These are phyloP conservation scores for Turdus rufiventris DNA, from an alignment of 2,113 vertebrate species.

Conservation along the genomic window DNA sequence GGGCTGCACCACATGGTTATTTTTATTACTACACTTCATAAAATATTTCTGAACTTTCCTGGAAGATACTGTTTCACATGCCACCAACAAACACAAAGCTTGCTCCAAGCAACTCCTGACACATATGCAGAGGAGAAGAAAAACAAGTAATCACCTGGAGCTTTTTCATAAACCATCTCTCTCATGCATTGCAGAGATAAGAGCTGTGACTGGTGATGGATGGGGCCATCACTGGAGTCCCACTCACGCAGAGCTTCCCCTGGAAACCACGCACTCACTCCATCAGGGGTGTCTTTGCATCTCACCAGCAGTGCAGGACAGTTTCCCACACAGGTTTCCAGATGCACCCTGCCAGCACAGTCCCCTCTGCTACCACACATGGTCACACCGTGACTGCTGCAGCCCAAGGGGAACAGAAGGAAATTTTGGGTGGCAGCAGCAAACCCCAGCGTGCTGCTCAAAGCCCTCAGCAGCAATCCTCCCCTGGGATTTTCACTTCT, in stretches of 20 bases:
- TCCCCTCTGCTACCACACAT: not conserved
- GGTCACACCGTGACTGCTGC: not conserved
- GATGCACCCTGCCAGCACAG: not conserved
- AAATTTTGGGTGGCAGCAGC: not conserved
- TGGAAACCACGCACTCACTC: not conserved
- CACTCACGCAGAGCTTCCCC: not conserved
- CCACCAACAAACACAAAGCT: constrained; percentile 30
- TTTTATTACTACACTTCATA: constrained; percentile 56
- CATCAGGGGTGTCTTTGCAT: not conserved
- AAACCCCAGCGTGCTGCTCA: not conserved
- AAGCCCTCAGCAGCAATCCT: not conserved
- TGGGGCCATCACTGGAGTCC: not conserved
- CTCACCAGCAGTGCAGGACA: not conserved
- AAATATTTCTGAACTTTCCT: constrained; percentile 47
- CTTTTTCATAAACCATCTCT: not conserved
- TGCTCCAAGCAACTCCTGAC: not conserved
- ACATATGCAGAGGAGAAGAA: not conserved
- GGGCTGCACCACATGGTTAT: constrained; percentile 11
- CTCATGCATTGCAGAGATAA: not conserved
- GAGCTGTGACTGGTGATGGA: not conserved
- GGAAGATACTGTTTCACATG: constrained; percentile 35
- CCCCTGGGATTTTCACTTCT: not conserved
- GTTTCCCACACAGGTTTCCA: not conserved
- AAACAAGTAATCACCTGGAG: not conserved
- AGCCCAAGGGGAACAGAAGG: not conserved